A percentile compares a stretch with the other conserved stretches of the same genome.
These are phyloP conservation scores for Muricea muricata DNA, from an alignment of 92 coral and sea anemone genomes.

Conservation along the genomic window DNA sequence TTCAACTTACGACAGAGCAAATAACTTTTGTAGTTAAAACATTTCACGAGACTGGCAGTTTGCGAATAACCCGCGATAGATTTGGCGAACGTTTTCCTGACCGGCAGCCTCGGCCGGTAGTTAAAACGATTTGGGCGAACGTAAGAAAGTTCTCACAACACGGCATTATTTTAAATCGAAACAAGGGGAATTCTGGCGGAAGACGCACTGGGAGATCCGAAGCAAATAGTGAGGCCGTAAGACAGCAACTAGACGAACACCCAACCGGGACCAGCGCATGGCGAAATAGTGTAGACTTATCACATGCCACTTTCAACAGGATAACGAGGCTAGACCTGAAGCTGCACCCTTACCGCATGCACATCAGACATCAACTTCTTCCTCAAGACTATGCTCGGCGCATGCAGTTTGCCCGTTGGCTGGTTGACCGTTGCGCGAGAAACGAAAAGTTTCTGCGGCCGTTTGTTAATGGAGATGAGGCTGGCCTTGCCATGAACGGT, in stretches of 20 bases:
- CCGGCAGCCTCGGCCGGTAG: neutral
- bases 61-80: too few relatives aligned
- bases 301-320: conserved; percentile 2
- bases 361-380: too few relatives aligned
- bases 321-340: too few relatives aligned
- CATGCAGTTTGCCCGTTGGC: neutral
- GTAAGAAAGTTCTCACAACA: neutral
- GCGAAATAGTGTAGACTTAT: neutral
- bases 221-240: neutral
- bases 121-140: neutral
- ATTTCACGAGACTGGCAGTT: too few relatives aligned
- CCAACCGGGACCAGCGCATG: neutral
- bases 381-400: neutral
- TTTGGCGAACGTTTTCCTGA: too few relatives aligned
- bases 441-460: neutral
- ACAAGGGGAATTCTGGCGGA: too few relatives aligned
- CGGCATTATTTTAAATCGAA: neutral
- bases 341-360: conserved; percentile 1
- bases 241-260: neutral
- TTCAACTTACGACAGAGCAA: neutral
- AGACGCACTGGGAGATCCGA: too few relatives aligned
- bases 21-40: neutral
- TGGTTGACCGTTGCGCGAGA: neutral
- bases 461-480: neutral
- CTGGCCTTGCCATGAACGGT: neutral